Evolutionary conservation across 2,797 vertebrate species (phyloP).

Genomic region (Alfaro cultratus): DNA sequence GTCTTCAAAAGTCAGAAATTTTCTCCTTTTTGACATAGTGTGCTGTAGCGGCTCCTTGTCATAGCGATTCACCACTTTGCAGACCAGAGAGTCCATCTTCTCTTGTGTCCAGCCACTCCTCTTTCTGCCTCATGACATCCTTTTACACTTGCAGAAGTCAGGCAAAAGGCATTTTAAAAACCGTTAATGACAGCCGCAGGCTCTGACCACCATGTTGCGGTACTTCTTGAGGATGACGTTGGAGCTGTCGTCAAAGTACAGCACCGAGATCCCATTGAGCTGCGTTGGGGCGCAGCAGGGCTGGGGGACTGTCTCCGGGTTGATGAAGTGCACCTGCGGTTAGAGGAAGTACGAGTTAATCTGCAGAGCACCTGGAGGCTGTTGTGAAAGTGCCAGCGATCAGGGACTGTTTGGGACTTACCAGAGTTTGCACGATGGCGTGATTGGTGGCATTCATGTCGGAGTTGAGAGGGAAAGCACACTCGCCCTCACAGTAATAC

Average conservation of each 20-base stretch:
- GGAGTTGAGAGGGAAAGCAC: conserved; percentile 96
- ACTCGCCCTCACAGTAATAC: conserved; percentile 98
- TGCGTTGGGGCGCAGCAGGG: conserved; percentile 98
- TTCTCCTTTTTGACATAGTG: background rate
- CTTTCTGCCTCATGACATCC: conserved; percentile 16
- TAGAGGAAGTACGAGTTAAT: conserved; percentile 21
- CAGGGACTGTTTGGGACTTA: conserved; percentile 68
- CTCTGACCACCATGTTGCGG: conserved; percentile 98
- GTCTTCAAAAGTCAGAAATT: background rate
- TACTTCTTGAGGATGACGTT: conserved; percentile 99
- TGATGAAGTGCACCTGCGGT: conserved; percentile 96
- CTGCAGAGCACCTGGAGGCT: conserved; percentile 1
- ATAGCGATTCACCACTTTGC: conserved; percentile 23
- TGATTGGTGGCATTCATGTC: conserved; percentile 99
- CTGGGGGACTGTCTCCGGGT: conserved; percentile 94
- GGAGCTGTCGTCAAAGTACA: conserved; percentile 99
- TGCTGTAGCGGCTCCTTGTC: conserved; percentile 33
- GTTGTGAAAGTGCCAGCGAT: conserved; percentile 6
- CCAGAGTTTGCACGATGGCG: conserved; percentile 98
- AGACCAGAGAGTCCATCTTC: conserved; percentile 28
- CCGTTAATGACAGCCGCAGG: conserved; percentile 95
- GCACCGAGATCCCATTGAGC: conserved; percentile 97
- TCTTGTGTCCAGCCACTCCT: conserved; percentile 14
- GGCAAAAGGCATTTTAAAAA: fast-evolving
- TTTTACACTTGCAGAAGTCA: conserved; percentile 3